phyloP scores from a whole-genome alignment of 2,888 invertebrate genomes.

The Dendrolimus houi region DNA sequence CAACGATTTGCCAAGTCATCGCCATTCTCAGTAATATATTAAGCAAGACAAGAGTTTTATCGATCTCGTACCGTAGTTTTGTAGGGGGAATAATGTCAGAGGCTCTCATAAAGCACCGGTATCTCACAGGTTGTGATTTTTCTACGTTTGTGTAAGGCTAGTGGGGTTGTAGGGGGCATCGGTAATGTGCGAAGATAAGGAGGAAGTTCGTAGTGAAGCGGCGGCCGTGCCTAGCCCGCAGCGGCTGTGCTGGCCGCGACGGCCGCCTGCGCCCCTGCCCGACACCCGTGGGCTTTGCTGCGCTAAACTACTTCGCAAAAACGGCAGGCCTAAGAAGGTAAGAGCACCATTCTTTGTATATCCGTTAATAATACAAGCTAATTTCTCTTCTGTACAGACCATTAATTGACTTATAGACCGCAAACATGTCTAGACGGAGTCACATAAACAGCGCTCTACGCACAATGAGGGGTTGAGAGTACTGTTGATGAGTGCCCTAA shows the following conservation, averaged over 20 bases:
- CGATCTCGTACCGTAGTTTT: slow-evolving; percentile 37
- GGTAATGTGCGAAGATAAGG: slow-evolving; percentile 70
- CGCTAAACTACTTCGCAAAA: slow-evolving; percentile 86
- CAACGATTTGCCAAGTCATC: slow-evolving; percentile 28
- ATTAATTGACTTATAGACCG: no score
- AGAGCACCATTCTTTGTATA: slow-evolving; percentile 20
- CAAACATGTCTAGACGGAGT: no score
- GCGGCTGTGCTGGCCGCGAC: slow-evolving; percentile 59
- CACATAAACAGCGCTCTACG: no score
- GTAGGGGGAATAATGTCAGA: slow-evolving; percentile 63
- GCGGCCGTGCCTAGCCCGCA: slow-evolving; percentile 46
- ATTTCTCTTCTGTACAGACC: no score
- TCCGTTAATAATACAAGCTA: no score
- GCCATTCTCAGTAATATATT: slow-evolving; percentile 55
- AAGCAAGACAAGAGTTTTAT: slow-evolving; percentile 51
- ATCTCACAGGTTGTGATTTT: slow-evolving; percentile 61
- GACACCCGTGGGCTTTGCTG: slow-evolving; percentile 90
- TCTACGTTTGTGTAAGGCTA: slow-evolving; percentile 46
- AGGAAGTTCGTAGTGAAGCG: slow-evolving; percentile 59
- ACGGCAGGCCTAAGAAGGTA: slow-evolving; percentile 89
- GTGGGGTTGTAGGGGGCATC: slow-evolving; percentile 27
- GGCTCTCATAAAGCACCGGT: slow-evolving; percentile 66
- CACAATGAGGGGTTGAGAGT: no score
- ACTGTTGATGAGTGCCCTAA: no score
- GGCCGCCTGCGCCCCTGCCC: slow-evolving; percentile 67